Percentiles rank a stretch among this genome's conserved stretches.
phyloP scores from a whole-genome alignment of 2,888 invertebrate species.

The Callimorpha dominula region DNA sequence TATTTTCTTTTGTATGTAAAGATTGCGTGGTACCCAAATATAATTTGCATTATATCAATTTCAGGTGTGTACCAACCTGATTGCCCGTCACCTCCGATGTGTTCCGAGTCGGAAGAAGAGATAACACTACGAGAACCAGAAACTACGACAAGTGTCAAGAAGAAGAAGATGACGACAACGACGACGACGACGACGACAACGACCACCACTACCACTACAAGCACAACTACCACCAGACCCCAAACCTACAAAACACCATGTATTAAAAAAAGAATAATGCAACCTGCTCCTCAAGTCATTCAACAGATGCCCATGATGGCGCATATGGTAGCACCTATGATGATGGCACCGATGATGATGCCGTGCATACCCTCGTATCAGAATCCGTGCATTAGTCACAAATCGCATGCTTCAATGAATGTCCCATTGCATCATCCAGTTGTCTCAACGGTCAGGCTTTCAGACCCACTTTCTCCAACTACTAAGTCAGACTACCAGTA shows the following conservation, averaged over 20 bases:
- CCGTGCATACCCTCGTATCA: conserved; percentile 23
- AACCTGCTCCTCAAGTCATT: not conserved
- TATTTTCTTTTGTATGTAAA: not conserved
- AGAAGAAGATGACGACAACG: not conserved
- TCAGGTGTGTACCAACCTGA: conserved; percentile 25
- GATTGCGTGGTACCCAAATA: not conserved
- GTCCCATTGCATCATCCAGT: not conserved
- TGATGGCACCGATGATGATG: conserved; percentile 10
- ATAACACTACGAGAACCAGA: not conserved
- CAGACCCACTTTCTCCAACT: not conserved
- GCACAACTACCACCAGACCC: not conserved
- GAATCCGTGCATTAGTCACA: not conserved
- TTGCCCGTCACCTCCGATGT: conserved; percentile 60
- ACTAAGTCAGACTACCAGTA: conserved; percentile 51
- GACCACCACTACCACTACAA: conserved; percentile 29
- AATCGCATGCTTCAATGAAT: not conserved
- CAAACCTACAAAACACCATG: conserved; percentile 3
- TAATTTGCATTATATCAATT: not conserved
- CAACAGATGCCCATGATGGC: not conserved
- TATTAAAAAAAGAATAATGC: not conserved
- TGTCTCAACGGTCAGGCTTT: not conserved
- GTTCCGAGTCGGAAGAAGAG: conserved; percentile 51
- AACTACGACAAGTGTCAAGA: not conserved
- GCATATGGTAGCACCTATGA: not conserved
- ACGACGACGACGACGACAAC: not conserved